A percentile compares a stretch with the other conserved stretches of the same genome.
These are phyloP conservation scores for Agriotes lineatus DNA, from an alignment of 2,888 invertebrate species.

Conservation along the genomic window DNA sequence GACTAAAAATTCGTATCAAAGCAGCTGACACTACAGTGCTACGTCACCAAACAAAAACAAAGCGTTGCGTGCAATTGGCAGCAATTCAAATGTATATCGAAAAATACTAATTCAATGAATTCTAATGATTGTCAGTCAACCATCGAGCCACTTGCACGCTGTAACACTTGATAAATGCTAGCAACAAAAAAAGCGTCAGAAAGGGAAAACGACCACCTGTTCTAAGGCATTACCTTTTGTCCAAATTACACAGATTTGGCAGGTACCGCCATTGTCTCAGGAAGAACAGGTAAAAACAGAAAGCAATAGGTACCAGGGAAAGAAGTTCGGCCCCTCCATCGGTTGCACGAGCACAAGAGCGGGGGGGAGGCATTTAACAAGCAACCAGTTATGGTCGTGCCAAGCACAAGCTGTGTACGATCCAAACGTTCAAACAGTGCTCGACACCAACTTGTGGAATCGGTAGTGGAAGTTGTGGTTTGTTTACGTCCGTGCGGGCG, in stretches of 20 bases:
- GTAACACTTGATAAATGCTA: too few species aligned
- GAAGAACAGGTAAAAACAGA: slow-evolving; percentile 8
- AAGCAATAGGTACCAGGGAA: slow-evolving; percentile 2
- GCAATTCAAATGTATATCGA: too few species aligned
- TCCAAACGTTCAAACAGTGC: slow-evolving; percentile 20
- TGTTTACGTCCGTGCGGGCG: slow-evolving; percentile 53
- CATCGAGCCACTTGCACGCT: too few species aligned
- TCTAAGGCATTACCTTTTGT: slow-evolving; percentile 1
- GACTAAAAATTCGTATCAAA: too few species aligned
- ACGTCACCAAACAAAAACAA: too few species aligned
- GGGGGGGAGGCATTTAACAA: slow-evolving; percentile 64
- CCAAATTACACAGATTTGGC: slow-evolving; percentile 4
- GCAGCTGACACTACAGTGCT: too few species aligned
- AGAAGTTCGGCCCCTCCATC: slow-evolving; percentile 6
- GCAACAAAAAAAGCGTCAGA: too few species aligned
- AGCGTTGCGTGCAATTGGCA: too few species aligned
- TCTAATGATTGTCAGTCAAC: too few species aligned
- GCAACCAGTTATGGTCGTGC: slow-evolving; percentile 60
- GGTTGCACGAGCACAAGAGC: slow-evolving; percentile 51
- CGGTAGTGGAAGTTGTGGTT: slow-evolving; percentile 64
- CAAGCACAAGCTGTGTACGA: slow-evolving; percentile 15
- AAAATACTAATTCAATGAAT: too few species aligned
- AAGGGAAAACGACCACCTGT: neutral
- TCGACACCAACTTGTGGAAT: neutral
- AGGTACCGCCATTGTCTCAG: neutral